Evolutionary conservation across 1,140 invertebrate species (phyloP), one percentile per base, ranked within the genome.

Genomic region (Apis dorsata): DNA sequence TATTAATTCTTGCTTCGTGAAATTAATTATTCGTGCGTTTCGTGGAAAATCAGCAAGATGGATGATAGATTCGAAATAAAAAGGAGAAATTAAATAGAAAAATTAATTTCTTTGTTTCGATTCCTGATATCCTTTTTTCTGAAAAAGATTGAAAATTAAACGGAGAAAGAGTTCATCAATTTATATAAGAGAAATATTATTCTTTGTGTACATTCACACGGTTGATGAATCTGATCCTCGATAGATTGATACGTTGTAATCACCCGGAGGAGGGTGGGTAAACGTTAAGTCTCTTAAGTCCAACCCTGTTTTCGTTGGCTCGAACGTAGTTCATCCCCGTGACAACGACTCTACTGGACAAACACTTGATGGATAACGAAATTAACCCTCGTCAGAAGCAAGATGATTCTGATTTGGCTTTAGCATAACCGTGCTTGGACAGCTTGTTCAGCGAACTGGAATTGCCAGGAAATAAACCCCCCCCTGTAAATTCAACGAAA

Each of bases 341-440:
- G 74, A 70, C 73, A 57, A 69, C 76, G 76, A 71, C 68, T 59
- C 17, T 57, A 65, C 55, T 80, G 78, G 77, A 74, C 82, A 74
- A 81, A 80, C 70, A 81, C 70, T 84, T 65, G 78, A 63, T 49
- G 63, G 70, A 80, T 84, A 84, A 84, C 82, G 78, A 72, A 84
- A 84, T 84, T 84, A 84, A 81, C 78, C 78, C 78, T 84, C 78
- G 63, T 81, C 77, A 60, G 17, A 49, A 9, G 80, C 82, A 15
- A 73, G 76, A 19, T 68, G 70, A 80, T 81, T 55, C 82, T 74
- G 82, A 84, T 84, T 84, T 72, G 63, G 63, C 62, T 34, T 44
- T 44, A 53, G 78, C 70, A 53, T 71, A 79, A 66, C n/a, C 24
- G 19, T 73, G 55, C 59, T 21, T 34, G 69, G 68, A 68, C 82